Evolutionary conservation across 1,140 invertebrate species (phyloP), one percentile per base, ranked within the genome.

Genomic region (Cheumatopsyche charites): DNA sequence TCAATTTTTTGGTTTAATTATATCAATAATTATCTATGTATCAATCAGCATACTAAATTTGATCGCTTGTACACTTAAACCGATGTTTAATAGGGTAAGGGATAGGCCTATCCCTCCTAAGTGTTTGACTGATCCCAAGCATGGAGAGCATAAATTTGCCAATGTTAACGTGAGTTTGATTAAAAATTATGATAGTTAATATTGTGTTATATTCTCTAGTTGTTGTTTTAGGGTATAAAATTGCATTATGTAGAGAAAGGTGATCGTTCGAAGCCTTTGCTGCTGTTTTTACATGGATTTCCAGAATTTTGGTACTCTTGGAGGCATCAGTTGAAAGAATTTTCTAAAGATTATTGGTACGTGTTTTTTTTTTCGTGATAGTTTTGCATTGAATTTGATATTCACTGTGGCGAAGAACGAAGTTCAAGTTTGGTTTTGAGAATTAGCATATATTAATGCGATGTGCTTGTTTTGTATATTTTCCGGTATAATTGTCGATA

Each of bases 221-320:
- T 72, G 23, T 25, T 17, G 69, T 79, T 78, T 73, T 79, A 89
- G 88, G 82, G 86, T 62, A 80, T 89, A 26, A 87, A 86, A 77
- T 75, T 91, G 12, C 89, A 91, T 79, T 90, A 90, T 76, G 88
- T 91, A 1, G 88, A 89, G 74, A 85, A 83, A 62, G 89, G 89
- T 0, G 84, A 89, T 75, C 74, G 79, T 5, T 79, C 79, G 2
- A 90, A 90, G 72, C 88, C 88, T 4, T 79, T 91, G 42, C 87
- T 91, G 81, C 58, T 91, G 7, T 88, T 90, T 68, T 43, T 91
- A 3, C 90, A 91, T 75, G 90, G 90, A 3, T 91, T 89, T 75
- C 90, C 89, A 0, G 89, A 90, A 76, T 90, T 90, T 75, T 91
- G 89, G 90, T 91, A 87, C 77, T 88, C 86, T 1, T 91, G 88